phyloP scores from a whole-genome alignment of 2,888 invertebrate species.

The Steinernema scapterisci region DNA sequence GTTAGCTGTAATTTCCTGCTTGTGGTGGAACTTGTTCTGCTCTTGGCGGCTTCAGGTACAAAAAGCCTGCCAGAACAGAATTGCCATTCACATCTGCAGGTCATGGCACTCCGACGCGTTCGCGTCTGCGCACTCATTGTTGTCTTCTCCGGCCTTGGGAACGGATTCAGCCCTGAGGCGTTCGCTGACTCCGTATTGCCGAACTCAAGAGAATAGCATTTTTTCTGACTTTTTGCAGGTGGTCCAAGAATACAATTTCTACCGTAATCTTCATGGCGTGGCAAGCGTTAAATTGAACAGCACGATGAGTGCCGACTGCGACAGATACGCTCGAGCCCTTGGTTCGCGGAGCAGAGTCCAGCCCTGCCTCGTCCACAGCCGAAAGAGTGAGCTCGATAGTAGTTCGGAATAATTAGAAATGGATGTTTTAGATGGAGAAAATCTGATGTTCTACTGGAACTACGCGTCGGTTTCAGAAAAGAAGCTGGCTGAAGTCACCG shows the following conservation, averaged over 20 bases:
- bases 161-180: not conserved
- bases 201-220: not conserved
- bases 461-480: conserved; percentile 33
- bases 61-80: not conserved
- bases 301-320: not conserved
- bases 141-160: not conserved
- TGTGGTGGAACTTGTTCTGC: conserved; percentile 25
- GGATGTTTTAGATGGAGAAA: conserved; percentile 40
- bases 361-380: conserved; percentile 3
- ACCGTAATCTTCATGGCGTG: conserved; percentile 8
- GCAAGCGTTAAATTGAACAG: not conserved
- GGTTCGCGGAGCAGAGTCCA: not conserved
- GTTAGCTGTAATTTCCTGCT: conserved; percentile 24
- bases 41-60: conserved; percentile 14
- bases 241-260: conserved; percentile 9
- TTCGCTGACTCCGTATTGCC: not conserved
- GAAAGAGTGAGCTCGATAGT: no score
- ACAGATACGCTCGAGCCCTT: not conserved
- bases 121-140: not conserved
- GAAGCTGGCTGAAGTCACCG: conserved; percentile 38
- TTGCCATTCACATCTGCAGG: not conserved
- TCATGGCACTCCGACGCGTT: not conserved
- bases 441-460: conserved; percentile 43
- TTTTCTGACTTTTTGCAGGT: not conserved
- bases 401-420: not conserved